A percentile compares a stretch with the other conserved stretches of the same genome.
phyloP scores from a whole-genome alignment of 1,140 invertebrate genomes.

The Penaeus vannamei region DNA sequence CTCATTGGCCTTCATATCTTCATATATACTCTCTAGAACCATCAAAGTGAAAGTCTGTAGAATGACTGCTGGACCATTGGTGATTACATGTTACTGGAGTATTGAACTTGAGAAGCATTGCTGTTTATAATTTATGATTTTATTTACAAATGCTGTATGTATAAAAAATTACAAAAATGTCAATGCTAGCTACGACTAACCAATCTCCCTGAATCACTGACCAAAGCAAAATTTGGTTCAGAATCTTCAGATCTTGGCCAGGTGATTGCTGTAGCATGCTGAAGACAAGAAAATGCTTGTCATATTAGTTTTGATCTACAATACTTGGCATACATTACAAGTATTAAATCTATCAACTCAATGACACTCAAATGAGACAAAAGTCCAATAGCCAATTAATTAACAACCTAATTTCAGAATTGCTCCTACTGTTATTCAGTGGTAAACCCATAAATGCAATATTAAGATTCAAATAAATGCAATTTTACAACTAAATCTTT shows the following conservation, averaged over 20 bases:
- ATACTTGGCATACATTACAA: slow-evolving; percentile 33
- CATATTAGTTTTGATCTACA: slow-evolving; percentile 20
- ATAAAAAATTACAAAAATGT: slow-evolving; percentile 57
- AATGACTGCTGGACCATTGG: slow-evolving; percentile 46
- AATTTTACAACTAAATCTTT: background rate
- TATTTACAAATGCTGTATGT: slow-evolving; percentile 55
- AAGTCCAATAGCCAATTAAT: slow-evolving; percentile 34
- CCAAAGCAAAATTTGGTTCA: slow-evolving; percentile 35
- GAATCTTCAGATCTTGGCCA: slow-evolving; percentile 26
- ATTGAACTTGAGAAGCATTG: slow-evolving; percentile 53
- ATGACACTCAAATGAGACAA: slow-evolving; percentile 13
- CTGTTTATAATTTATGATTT: slow-evolving; percentile 30
- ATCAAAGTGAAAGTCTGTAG: slow-evolving; percentile 19
- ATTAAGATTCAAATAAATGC: slow-evolving; percentile 20
- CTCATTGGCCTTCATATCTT: background rate
- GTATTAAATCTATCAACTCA: background rate
- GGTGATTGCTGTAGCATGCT: background rate
- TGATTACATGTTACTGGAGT: slow-evolving; percentile 48
- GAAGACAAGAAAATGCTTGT: slow-evolving; percentile 22
- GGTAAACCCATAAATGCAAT: slow-evolving; percentile 21
- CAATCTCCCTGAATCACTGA: slow-evolving; percentile 51
- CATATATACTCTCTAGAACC: slow-evolving; percentile 22
- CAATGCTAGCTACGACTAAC: slow-evolving; percentile 50
- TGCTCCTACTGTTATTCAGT: too few relatives aligned
- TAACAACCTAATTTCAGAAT: background rate